These are phyloP conservation scores for Isoperla grammatica DNA, from an alignment of 2,888 invertebrate genomes.

Conservation along the genomic window DNA sequence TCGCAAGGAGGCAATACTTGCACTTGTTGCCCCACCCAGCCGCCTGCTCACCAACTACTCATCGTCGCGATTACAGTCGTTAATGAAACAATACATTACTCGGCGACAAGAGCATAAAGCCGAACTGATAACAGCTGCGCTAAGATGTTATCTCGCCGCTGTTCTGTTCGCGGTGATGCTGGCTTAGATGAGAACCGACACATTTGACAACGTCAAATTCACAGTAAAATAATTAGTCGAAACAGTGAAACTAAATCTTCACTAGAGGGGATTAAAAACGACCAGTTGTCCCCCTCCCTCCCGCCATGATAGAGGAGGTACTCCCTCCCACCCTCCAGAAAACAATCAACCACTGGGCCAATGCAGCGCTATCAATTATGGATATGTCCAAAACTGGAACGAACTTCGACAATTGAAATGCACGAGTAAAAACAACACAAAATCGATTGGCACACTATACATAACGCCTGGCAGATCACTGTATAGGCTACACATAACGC, in stretches of 20 bases:
- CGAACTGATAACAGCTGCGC: no score
- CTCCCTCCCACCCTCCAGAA: slow-evolving; percentile 3
- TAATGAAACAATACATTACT: no score
- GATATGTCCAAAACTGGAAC: slow-evolving; percentile 17
- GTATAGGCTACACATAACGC: no score
- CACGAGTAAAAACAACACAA: slow-evolving; percentile 11
- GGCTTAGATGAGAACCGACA: no score
- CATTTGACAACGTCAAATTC: slow-evolving; percentile 6
- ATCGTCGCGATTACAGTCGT: no score
- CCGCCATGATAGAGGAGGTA: neutral
- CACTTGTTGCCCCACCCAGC: no score
- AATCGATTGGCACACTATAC: slow-evolving; percentile 2
- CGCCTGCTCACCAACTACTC: no score
- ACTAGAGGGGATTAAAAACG: slow-evolving; percentile 13
- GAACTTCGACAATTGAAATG: slow-evolving; percentile 18
- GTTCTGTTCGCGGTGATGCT: no score
- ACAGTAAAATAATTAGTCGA: slow-evolving; percentile 12
- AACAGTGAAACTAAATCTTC: slow-evolving; percentile 12
- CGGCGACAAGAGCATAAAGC: no score
- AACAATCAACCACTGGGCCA: slow-evolving; percentile 15
- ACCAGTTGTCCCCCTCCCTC: neutral
- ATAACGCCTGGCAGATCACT: no score
- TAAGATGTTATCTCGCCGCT: no score
- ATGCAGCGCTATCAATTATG: slow-evolving; percentile 16
- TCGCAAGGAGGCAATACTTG: no score